Conservation (phyloP, 2,113 vertebrate genomes). For the Syngnathoides biaculeatus region DNA sequence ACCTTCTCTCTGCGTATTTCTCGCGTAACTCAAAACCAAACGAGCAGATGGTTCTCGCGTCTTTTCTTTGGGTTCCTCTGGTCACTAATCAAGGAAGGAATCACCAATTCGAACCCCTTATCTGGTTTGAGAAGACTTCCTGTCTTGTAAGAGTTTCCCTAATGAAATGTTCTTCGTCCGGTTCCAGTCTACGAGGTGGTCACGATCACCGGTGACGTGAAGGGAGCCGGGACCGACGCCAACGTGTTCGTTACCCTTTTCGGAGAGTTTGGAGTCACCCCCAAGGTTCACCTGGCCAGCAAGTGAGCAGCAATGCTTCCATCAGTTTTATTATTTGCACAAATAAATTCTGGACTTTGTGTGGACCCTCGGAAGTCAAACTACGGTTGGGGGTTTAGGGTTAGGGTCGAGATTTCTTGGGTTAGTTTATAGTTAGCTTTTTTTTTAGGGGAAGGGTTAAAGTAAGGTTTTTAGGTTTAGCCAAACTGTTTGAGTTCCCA, state of each 20-base stretch:
- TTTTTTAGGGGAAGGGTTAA: background rate
- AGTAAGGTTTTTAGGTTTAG: background rate
- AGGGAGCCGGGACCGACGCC: constrained; percentile 90
- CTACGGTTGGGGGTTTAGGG: background rate
- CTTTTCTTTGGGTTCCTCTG: no score
- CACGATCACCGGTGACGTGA: constrained; percentile 87
- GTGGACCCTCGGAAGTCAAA: background rate
- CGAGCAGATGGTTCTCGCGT: no score
- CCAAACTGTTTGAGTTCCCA: background rate
- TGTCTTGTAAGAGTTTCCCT: no score
- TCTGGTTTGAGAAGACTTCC: no score
- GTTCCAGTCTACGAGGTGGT: constrained; percentile 91
- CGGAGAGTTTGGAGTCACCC: constrained; percentile 89
- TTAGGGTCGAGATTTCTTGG: background rate
- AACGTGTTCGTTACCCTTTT: constrained; percentile 95
- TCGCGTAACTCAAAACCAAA: background rate
- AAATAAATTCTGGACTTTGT: background rate
- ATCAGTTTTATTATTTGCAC: background rate
- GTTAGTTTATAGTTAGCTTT: no score
- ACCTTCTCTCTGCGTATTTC: background rate
- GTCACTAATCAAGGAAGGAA: no score
- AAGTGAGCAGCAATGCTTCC: constrained; percentile 79
- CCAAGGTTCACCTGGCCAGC: constrained; percentile 95
- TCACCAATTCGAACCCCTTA: background rate
- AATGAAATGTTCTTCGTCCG: constrained; percentile 25